These are phyloP conservation scores for Drosophila atroscutellata DNA, from an alignment of 2,888 invertebrate genomes.

Conservation along the genomic window DNA sequence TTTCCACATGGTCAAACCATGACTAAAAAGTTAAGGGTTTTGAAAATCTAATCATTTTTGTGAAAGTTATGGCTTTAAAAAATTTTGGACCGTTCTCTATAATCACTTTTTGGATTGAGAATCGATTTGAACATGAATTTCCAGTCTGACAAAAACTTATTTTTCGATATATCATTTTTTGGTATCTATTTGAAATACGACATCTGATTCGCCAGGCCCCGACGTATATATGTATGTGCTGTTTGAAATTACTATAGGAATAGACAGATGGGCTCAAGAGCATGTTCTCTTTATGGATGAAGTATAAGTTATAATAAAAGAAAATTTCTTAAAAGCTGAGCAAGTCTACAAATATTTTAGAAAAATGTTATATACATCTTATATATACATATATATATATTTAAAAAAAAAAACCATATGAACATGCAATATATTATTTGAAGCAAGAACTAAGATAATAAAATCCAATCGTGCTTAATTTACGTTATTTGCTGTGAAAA, in stretches of 20 bases:
- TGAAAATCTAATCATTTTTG: not conserved
- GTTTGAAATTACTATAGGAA: not conserved
- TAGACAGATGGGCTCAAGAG: not conserved
- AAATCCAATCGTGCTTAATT: slow-evolving; percentile 4
- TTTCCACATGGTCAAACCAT: too few relatives aligned
- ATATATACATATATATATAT: not conserved
- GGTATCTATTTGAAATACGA: not conserved
- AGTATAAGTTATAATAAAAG: not conserved
- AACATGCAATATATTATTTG: slow-evolving; percentile 16
- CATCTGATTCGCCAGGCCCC: too few relatives aligned
- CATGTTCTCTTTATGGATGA: not conserved
- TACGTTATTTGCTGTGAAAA: not conserved
- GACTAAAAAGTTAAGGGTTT: not conserved
- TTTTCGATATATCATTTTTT: not conserved
- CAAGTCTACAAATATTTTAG: too few relatives aligned
- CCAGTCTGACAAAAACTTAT: too few relatives aligned
- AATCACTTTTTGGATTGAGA: not conserved
- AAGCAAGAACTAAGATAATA: slow-evolving; percentile 7
- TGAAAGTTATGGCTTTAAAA: not conserved
- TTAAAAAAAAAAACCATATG: not conserved
- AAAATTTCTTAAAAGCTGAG: not conserved
- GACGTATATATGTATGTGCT: not conserved
- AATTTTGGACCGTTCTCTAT: fast-evolving
- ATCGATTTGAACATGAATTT: too few relatives aligned
- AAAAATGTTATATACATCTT: too few relatives aligned